Evolutionary conservation across 2,797 vertebrate genomes (phyloP), one percentile per base, ranked within the genome.

Genomic region (Epinephelus coioides): DNA sequence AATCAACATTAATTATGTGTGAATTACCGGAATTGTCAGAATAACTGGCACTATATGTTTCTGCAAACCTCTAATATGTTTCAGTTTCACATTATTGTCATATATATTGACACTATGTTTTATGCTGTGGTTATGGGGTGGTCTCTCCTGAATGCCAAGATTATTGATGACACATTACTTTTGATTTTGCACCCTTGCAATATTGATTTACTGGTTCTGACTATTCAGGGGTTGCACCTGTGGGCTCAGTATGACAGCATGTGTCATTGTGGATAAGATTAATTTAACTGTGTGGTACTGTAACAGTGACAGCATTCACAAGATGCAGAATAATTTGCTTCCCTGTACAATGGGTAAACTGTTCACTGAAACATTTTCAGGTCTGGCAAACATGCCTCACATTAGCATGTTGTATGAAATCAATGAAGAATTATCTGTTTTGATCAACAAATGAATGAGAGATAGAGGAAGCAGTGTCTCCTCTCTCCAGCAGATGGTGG

Each of bases 401-500:
- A 34, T 8, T 8, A 34, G 34, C 34, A 34, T 34, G 34, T 34
- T 34, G 34, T 34, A 34, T 34, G 34, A 34, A 34, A 34, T 34
- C 34, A 34, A 6, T 34, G 34, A 8, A 34, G 7, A 34, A 7
- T 7, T 34, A 34, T 8, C 34, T 34, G 34, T 34, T 34, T 34
- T 6, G 2, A 34, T 34, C 7, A 34, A 34, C 7, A 6, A 0
- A 47, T 34, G 54, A 57, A 34, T 9, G 54, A 49, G 13, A 47
- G 68, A 17, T 40, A 43, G n/a, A 47, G 62, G 34, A 34, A 64
- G 64, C 15, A 10, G 27, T 51, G 14, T 8, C 49, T 7, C 1
- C 40, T 59, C 30, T 21, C 8, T 69, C 78, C 40, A 47, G 60
- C 46, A 74, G 66, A 54, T 56, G 78, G 59, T 19, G 19, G 18